Evolutionary conservation across 2,888 invertebrate species (phyloP), one percentile per base, ranked within the genome.

Genomic region (Eristalis tenax): DNA sequence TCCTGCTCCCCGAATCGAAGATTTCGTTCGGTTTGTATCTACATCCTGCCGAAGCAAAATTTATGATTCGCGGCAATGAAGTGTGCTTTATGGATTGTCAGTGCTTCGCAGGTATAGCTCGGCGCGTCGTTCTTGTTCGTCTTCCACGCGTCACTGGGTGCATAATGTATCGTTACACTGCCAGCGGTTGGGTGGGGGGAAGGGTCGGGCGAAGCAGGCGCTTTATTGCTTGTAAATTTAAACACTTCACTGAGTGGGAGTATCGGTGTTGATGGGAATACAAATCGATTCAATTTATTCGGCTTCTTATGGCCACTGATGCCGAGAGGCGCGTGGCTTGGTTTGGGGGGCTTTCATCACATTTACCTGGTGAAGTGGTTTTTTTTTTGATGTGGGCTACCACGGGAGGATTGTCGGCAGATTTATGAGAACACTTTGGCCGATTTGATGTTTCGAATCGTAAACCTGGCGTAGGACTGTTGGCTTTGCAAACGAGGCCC

Each of bases 191-290:
- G 70, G 6, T 3, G 26, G 57, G 22, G 13, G 10, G 11, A 22
- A 35, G 70, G n/a, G 26, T n/a, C n/a, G n/a, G n/a, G n/a, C n/a
- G n/a, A n/a, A 32, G 22, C 43, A 56, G 38, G 22, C 57, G 38
- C 38, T 76, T 82, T 82, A 82, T 82, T 71, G 82, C 70, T 66
- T 76, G 71, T 70, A 71, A 82, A 76, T 76, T 82, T 74, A 50
- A 59, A 68, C 56, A 70, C 28, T 40, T 15, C 50, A 50, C 50
- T 18, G 18, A 18, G 50, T 18, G 50, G n/a, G 43, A 8, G 50
- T 18, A 50, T 18, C 50, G 50, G 65, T 59, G 70, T 64, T 35
- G 70, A 71, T 65, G 70, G 65, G 23, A 70, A 59, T 57, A 57
- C 64, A 74, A 81, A 26, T 50, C 64, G 80, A 64, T 64, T 81